phyloP scores from a whole-genome alignment of 2,113 vertebrate species.

The Seriola quinqueradiata region DNA sequence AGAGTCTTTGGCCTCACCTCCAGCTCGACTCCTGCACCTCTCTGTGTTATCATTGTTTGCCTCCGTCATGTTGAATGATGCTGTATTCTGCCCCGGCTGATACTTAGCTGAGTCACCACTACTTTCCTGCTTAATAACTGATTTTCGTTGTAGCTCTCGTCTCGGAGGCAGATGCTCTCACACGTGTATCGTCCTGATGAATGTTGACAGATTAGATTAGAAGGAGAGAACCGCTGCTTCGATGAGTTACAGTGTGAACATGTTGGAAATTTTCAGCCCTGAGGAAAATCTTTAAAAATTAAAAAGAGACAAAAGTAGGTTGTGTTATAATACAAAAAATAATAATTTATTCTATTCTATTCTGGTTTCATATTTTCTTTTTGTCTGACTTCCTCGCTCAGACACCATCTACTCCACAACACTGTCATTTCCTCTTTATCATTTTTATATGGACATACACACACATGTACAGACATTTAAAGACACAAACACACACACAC shows the following conservation, averaged over 20 bases:
- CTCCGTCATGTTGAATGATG: slow-evolving; percentile 7
- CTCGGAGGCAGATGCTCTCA: slow-evolving; percentile 4
- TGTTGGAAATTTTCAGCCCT: not conserved
- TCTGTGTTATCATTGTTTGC: not conserved
- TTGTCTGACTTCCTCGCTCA: not conserved
- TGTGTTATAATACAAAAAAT: not conserved
- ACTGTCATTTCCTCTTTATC: not conserved
- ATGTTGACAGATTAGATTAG: slow-evolving; percentile 34
- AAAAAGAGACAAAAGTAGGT: not conserved
- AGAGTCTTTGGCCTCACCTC: not conserved
- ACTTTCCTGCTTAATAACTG: slow-evolving; percentile 15
- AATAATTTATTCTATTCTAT: too few species aligned
- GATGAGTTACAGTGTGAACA: not conserved
- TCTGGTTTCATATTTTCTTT: not conserved
- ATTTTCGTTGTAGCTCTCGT: slow-evolving; percentile 8
- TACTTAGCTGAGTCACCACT: slow-evolving; percentile 22
- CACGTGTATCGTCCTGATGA: slow-evolving; percentile 11
- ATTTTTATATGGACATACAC: not conserved
- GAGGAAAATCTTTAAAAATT: not conserved
- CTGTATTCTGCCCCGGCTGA: not conserved
- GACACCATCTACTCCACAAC: not conserved
- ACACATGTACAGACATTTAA: too few species aligned
- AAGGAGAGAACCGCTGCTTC: slow-evolving; percentile 12
- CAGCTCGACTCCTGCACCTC: not conserved
- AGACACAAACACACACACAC: not conserved